These are phyloP conservation scores for Cabera pusaria DNA, from an alignment of 2,888 invertebrate species.

Conservation along the genomic window DNA sequence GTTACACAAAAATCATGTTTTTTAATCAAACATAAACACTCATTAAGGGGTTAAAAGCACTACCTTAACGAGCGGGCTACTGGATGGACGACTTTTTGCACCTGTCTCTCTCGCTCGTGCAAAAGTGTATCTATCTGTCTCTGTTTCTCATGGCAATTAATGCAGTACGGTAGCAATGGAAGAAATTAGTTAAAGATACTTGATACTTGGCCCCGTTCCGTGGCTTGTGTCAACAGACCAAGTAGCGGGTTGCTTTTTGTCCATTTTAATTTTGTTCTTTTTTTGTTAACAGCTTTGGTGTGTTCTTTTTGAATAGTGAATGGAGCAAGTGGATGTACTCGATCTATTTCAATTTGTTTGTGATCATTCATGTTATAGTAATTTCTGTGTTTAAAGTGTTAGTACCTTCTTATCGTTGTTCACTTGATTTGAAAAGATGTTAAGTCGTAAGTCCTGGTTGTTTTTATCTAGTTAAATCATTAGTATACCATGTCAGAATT, in stretches of 20 bases:
- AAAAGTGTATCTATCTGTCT: conserved; percentile 26
- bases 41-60: conserved; percentile 70
- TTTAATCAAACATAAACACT: conserved; percentile 56
- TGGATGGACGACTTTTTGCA: conserved; percentile 63
- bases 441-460: too few species aligned
- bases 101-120: conserved; percentile 38
- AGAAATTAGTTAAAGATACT: conserved; percentile 74
- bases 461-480: too few species aligned
- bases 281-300: conserved; percentile 29
- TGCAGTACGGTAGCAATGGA: conserved; percentile 77
- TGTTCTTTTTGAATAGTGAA: conserved; percentile 16
- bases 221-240: conserved; percentile 55
- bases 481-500: too few species aligned
- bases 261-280: conserved; percentile 38
- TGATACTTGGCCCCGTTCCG: conserved; percentile 57
- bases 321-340: too few species aligned
- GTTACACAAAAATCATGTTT: conserved; percentile 50
- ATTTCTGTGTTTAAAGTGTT: too few species aligned
- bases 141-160: conserved; percentile 65
- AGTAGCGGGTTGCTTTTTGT: conserved; percentile 44
- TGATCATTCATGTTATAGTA: too few species aligned
- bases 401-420: too few species aligned
- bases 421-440: too few species aligned
- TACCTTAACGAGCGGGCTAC: conserved; percentile 60
- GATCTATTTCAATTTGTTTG: too few species aligned